These are phyloP conservation scores for Rhynchotus rufescens DNA, from an alignment of 2,797 vertebrate species.

Conservation along the genomic window DNA sequence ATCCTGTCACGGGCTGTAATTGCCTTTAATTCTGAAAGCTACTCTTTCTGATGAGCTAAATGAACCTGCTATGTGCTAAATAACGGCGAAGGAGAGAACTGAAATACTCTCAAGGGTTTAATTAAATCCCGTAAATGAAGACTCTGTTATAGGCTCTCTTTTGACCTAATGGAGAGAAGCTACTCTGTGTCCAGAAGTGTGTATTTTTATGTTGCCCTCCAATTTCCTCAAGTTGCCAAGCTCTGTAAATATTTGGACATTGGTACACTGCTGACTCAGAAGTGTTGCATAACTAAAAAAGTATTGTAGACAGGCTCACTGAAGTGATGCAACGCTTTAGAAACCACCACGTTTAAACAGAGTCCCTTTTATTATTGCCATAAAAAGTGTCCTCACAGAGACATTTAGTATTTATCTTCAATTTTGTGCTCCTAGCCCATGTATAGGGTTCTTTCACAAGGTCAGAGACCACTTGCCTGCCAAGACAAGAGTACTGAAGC, in stretches of 20 bases:
- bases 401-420: slow-evolving; percentile 21
- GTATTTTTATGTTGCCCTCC: slow-evolving; percentile 22
- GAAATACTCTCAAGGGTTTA: slow-evolving; percentile 55
- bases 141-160: neutral
- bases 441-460: neutral
- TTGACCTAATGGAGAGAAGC: slow-evolving; percentile 46
- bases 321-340: neutral
- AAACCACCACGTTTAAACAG: neutral
- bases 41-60: slow-evolving; percentile 18
- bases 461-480: neutral
- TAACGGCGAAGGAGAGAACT: slow-evolving; percentile 23
- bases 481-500: neutral
- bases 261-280: slow-evolving; percentile 53
- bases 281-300: neutral
- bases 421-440: slow-evolving; percentile 3
- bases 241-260: slow-evolving; percentile 50
- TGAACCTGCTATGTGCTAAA: slow-evolving; percentile 8
- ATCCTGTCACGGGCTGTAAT: neutral
- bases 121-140: slow-evolving; percentile 54
- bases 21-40: slow-evolving; percentile 46
- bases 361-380: neutral
- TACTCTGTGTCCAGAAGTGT: slow-evolving; percentile 23
- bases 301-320: neutral
- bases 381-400: neutral
- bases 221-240: slow-evolving; percentile 40